phyloP scores from a whole-genome alignment of 1,140 invertebrate species.

The Leptinotarsa undecemlineata region DNA sequence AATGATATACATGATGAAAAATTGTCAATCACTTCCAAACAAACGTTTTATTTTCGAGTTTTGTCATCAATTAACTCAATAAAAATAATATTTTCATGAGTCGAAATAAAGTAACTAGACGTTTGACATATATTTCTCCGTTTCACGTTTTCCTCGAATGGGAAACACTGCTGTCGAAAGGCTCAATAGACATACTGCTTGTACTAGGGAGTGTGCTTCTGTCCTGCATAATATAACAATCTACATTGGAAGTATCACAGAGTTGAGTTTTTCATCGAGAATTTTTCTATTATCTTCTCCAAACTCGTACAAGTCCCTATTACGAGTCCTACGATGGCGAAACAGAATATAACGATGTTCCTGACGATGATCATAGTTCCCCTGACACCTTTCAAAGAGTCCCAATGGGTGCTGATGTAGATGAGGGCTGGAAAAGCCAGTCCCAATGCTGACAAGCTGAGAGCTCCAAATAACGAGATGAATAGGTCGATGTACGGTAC shows the following conservation, averaged over 20 bases:
- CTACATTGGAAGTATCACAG: not conserved
- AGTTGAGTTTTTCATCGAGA: constrained; percentile 16
- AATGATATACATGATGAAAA: too few relatives aligned
- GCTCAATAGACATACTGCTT: too few relatives aligned
- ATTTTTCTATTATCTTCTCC: constrained; percentile 58
- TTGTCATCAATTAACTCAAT: too few relatives aligned
- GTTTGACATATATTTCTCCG: too few relatives aligned
- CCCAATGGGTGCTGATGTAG: constrained; percentile 70
- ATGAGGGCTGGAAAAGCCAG: constrained; percentile 88
- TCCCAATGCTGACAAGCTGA: constrained; percentile 82
- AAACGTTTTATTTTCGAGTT: too few relatives aligned
- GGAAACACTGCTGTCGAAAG: too few relatives aligned
- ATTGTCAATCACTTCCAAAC: too few relatives aligned
- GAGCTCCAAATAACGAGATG: constrained; percentile 87
- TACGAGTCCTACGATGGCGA: constrained; percentile 69
- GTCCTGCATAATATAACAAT: not conserved
- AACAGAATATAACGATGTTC: constrained; percentile 71
- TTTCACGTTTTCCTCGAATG: too few relatives aligned
- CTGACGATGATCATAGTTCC: constrained; percentile 61
- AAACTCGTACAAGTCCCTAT: constrained; percentile 74
- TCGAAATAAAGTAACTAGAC: too few relatives aligned
- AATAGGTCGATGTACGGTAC: constrained; percentile 84
- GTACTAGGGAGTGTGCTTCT: not conserved
- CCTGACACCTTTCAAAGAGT: constrained; percentile 57
- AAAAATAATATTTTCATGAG: too few relatives aligned